Conservation (phyloP, 1,140 invertebrate genomes). For the Pemphigus obesinymphae region DNA sequence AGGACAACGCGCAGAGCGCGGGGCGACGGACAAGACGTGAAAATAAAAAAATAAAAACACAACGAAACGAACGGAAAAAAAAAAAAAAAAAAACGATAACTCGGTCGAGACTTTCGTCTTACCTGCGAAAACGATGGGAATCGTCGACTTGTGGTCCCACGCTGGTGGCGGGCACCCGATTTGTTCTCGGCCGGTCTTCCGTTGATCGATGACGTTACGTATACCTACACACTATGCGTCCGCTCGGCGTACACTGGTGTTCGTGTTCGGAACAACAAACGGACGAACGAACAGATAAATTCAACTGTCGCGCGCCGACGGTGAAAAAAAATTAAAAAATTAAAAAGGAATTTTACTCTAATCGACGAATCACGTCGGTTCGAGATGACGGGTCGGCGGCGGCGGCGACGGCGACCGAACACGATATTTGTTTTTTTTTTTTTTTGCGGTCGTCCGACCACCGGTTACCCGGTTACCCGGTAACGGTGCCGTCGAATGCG, state of each 20-base stretch:
- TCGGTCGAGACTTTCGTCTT: no score
- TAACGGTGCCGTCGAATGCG: no score
- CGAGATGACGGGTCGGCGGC: not conserved
- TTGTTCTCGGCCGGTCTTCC: not conserved
- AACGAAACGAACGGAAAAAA: no score
- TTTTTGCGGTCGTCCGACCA: not conserved
- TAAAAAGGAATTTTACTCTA: not conserved
- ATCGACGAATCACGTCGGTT: not conserved
- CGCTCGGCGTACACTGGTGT: no score
- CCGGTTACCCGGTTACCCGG: not conserved
- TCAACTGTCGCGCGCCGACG: no score
- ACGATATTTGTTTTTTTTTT: not conserved
- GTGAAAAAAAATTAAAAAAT: not conserved
- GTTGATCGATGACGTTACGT: not conserved
- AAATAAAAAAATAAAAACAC: not conserved
- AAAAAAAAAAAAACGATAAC: not conserved
- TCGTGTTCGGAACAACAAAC: not conserved
- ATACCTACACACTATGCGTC: no score
- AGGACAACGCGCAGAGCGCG: not conserved
- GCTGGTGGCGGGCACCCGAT: no score
- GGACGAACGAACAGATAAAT: no score
- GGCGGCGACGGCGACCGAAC: not conserved
- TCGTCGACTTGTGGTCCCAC: not conserved
- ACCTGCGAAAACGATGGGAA: not conserved
- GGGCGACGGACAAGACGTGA: no score